A percentile compares a stretch with the other conserved stretches of the same genome.
These are phyloP conservation scores for Synodontis membranacea DNA, from an alignment of 2,113 vertebrate genomes.

Conservation along the genomic window DNA sequence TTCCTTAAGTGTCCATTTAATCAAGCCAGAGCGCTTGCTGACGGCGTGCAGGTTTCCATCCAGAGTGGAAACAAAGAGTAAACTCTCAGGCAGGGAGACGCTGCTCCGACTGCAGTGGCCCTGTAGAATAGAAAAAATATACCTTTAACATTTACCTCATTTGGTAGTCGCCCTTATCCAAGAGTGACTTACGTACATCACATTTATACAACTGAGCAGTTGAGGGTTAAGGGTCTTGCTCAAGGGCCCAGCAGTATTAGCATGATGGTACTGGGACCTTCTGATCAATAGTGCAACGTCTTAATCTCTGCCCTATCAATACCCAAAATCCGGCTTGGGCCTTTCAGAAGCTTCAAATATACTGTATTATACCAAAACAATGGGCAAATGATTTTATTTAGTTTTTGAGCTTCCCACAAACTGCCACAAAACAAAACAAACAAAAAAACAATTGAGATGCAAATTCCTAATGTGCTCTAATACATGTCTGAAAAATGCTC, in stretches of 20 bases:
- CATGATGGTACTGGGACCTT: too few species aligned
- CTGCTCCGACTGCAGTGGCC: constrained; percentile 76
- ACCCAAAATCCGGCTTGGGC: background rate
- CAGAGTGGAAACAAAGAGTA: constrained; percentile 94
- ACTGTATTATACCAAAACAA: background rate
- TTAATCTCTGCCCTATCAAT: too few species aligned
- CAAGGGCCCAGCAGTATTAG: too few species aligned
- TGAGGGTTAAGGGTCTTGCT: too few species aligned
- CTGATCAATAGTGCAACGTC: too few species aligned
- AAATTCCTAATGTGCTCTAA: too few species aligned
- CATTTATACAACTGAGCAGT: too few species aligned
- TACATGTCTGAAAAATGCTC: too few species aligned
- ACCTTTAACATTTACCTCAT: too few species aligned
- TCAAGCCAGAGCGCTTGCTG: constrained; percentile 91
- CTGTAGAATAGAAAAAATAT: constrained; percentile 63
- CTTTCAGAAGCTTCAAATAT: background rate
- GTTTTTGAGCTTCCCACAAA: background rate
- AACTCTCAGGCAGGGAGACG: constrained; percentile 88
- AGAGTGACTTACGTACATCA: too few species aligned
- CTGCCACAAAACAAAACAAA: background rate
- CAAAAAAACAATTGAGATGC: background rate
- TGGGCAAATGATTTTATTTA: background rate
- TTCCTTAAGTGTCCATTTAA: constrained; percentile 99
- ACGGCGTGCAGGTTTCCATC: constrained; percentile 96
- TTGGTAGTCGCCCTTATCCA: too few species aligned